Conservation (phyloP, 1,140 invertebrate genomes). For the Nylanderia fulva region DNA sequence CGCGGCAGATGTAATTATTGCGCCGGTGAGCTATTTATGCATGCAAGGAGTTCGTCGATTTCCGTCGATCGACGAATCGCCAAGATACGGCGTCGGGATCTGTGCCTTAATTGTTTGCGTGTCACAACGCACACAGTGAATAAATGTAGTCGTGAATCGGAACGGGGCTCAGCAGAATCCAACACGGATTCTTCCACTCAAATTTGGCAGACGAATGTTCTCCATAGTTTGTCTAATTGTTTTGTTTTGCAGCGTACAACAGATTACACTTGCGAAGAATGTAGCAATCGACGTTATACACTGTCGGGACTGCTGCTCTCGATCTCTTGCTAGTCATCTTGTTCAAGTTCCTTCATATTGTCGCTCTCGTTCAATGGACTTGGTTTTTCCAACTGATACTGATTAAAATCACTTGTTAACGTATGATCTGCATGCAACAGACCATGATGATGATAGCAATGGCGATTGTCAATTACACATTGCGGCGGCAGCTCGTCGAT, state of each 20-base stretch:
- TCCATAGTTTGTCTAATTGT: background rate
- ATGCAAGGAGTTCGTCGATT: too few species aligned
- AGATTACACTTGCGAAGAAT: conserved; percentile 65
- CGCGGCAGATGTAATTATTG: too few species aligned
- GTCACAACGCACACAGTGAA: too few species aligned
- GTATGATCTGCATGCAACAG: conserved; percentile 77
- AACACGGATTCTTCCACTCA: too few species aligned
- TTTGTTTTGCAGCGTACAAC: conserved; percentile 44
- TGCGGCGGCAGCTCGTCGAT: conserved; percentile 80
- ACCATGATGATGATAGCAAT: conserved; percentile 82
- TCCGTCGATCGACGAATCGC: too few species aligned
- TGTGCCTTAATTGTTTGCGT: too few species aligned
- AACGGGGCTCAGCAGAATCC: too few species aligned
- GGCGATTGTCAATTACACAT: conserved; percentile 79
- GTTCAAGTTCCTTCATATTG: conserved; percentile 68
- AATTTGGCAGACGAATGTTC: too few species aligned
- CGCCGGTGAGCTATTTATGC: too few species aligned
- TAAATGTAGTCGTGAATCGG: too few species aligned
- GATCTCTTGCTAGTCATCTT: conserved; percentile 71
- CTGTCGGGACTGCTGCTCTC: conserved; percentile 81
- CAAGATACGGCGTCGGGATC: too few species aligned
- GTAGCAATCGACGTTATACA: conserved; percentile 76
- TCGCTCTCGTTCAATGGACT: conserved; percentile 81
- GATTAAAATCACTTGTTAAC: conserved; percentile 73
- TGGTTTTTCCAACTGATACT: conserved; percentile 77